Evolutionary conservation across 2,797 vertebrate species (phyloP).

Genomic region (Scolopax bukidnonensis): DNA sequence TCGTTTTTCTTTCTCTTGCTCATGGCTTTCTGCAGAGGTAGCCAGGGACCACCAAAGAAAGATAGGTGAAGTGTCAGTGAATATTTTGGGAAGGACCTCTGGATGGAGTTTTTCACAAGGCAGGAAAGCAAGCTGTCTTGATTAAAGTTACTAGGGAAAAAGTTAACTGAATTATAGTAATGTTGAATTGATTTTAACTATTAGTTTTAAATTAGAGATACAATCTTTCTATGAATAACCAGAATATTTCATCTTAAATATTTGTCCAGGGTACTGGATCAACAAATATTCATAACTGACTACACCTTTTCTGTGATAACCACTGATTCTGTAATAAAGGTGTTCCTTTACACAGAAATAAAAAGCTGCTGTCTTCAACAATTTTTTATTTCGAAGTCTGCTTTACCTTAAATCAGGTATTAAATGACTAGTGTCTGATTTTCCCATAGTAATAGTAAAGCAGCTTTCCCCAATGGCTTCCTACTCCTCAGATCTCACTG

Average conservation of each 20-base stretch:
- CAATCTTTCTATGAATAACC: neutral
- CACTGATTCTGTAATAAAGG: neutral
- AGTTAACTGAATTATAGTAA: neutral
- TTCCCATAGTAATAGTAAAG: slow-evolving; percentile 12
- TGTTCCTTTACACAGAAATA: neutral
- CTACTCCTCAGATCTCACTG: neutral
- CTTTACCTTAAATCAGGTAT: slow-evolving; percentile 22
- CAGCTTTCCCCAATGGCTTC: neutral
- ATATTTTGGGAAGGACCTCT: neutral
- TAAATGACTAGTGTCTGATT: slow-evolving; percentile 15
- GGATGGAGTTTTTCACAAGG: neutral
- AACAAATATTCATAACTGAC: neutral
- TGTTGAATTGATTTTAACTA: neutral
- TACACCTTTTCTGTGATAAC: neutral
- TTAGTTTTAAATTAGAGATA: neutral
- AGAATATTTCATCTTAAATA: neutral
- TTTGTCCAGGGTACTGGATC: neutral
- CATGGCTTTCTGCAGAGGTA: neutral
- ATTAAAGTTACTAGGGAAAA: neutral
- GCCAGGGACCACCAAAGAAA: neutral
- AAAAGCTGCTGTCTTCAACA: neutral
- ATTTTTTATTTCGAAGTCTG: slow-evolving; percentile 2
- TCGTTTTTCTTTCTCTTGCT: neutral
- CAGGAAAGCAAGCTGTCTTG: neutral
- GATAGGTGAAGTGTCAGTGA: neutral